Conservation (phyloP, 2,113 vertebrate species). For the Pluvialis apricaria region DNA sequence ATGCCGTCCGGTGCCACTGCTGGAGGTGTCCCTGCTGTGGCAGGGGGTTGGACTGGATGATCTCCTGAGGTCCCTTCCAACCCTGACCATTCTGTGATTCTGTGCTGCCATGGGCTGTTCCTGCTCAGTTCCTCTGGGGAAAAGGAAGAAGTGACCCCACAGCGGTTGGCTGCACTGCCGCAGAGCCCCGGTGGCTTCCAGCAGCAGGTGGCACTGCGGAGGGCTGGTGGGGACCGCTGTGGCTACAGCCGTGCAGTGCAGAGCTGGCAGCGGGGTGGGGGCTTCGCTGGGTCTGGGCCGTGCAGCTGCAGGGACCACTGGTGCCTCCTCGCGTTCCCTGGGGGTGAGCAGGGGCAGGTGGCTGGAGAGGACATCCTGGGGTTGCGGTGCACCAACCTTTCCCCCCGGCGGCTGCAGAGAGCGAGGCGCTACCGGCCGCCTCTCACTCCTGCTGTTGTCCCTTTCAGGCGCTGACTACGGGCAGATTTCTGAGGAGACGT, state of each 20-base stretch:
- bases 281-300: fast-evolving
- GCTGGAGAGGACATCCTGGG: neutral
- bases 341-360: neutral
- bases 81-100: no score
- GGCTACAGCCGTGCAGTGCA: neutral
- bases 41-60: no score
- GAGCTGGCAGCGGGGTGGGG: neutral
- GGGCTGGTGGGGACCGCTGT: neutral
- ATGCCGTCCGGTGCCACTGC: no score
- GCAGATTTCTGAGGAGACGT: constrained; percentile 97
- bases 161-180: fast-evolving
- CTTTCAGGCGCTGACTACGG: constrained; percentile 92
- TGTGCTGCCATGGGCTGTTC: neutral
- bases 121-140: neutral
- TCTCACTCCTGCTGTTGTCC: neutral
- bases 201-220: neutral
- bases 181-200: neutral
- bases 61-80: no score
- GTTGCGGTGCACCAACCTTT: neutral
- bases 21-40: no score
- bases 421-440: fast-evolving
- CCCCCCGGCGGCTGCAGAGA: fast-evolving
- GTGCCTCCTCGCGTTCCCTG: neutral
- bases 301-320: neutral
- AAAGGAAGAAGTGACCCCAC: neutral